Percentiles rank a stretch among this genome's conserved stretches.
These are phyloP conservation scores for Malthinus flaveolus DNA, from an alignment of 2,888 invertebrate genomes.

Conservation along the genomic window DNA sequence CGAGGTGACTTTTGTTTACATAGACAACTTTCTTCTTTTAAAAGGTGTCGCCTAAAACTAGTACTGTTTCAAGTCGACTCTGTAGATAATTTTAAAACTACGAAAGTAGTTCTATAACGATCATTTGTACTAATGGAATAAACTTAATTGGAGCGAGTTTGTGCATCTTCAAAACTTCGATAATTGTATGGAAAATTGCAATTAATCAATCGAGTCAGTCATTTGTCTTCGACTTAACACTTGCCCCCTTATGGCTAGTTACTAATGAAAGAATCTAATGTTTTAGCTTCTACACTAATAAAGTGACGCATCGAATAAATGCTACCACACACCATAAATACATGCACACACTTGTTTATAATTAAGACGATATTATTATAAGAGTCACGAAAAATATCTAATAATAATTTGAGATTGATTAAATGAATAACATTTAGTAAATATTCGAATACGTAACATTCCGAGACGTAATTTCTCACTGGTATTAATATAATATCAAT, in stretches of 20 bases:
- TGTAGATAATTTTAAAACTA: too few relatives aligned
- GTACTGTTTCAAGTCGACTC: too few relatives aligned
- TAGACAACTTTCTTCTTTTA: not conserved
- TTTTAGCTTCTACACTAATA: constrained; percentile 38
- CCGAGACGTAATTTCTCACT: constrained; percentile 5
- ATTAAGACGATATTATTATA: not conserved
- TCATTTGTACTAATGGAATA: too few relatives aligned
- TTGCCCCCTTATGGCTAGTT: constrained; percentile 56
- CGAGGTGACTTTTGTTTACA: not conserved
- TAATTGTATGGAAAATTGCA: too few relatives aligned
- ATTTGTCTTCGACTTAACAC: constrained; percentile 44
- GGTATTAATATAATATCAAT: not conserved
- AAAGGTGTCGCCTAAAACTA: too few relatives aligned
- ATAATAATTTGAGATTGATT: constrained; percentile 12
- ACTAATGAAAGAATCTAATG: constrained; percentile 38
- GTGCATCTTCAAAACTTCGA: too few relatives aligned
- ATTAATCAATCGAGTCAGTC: too few relatives aligned
- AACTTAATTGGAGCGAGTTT: too few relatives aligned
- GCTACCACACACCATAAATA: constrained; percentile 24
- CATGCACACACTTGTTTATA: constrained; percentile 17
- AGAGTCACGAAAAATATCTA: constrained; percentile 6
- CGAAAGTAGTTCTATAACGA: too few relatives aligned
- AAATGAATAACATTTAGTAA: constrained; percentile 23
- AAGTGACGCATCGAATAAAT: constrained; percentile 22
- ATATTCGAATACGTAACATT: constrained; percentile 17